A percentile compares a stretch with the other conserved stretches of the same genome.
phyloP scores from a whole-genome alignment of 1,140 invertebrate species.

The Drosophila novamexicana region DNA sequence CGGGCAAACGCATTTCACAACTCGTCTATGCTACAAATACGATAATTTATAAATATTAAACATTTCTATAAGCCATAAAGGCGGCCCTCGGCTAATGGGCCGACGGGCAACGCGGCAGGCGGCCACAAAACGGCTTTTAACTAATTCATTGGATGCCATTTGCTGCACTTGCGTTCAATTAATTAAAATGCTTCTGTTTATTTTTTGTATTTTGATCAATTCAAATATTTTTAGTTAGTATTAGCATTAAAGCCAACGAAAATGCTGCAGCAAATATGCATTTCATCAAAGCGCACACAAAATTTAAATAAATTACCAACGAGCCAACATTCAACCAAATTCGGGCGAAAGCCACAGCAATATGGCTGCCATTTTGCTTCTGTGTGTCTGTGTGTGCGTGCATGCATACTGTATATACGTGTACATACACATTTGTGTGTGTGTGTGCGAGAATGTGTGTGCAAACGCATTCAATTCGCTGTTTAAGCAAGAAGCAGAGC shows the following conservation, averaged over 20 bases:
- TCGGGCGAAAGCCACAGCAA: conserved; percentile 1
- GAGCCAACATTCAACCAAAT: conserved; percentile 1
- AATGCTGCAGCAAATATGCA: conserved; percentile 4
- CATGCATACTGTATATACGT: neutral
- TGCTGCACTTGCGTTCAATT: conserved; percentile 25
- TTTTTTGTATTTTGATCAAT: neutral
- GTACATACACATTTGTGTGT: neutral
- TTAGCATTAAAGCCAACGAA: neutral
- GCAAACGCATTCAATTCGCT: neutral
- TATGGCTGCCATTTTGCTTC: conserved; percentile 34
- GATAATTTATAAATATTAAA: no score
- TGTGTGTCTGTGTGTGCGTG: neutral
- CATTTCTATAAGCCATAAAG: conserved; percentile 37
- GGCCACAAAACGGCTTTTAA: conserved; percentile 8
- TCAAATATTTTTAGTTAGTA: neutral
- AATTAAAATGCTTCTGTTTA: conserved; percentile 24
- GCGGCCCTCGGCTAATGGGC: neutral
- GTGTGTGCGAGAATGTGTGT: conserved; percentile 7
- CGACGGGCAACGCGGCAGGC: no score
- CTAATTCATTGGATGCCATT: conserved; percentile 37
- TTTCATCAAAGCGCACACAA: conserved; percentile 9
- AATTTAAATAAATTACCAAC: conserved; percentile 26
- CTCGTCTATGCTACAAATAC: no score
- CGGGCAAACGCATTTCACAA: neutral
- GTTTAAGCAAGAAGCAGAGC: conserved; percentile 4